phyloP scores from a whole-genome alignment of 2,888 invertebrate genomes.

The Cataglyphis rosenhaueri region DNA sequence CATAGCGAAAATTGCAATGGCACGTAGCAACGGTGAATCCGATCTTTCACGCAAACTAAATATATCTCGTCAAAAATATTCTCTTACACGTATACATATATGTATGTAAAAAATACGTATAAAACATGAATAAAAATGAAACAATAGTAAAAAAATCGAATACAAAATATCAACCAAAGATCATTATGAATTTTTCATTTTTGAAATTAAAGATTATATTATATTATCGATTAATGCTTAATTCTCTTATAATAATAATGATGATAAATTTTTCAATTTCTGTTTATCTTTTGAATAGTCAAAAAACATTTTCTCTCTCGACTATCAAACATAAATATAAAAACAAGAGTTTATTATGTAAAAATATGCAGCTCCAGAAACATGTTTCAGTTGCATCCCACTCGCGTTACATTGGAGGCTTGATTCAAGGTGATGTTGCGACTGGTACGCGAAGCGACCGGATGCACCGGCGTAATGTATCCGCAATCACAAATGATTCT shows the following conservation, averaged over 20 bases:
- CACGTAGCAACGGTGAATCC: conserved; percentile 35
- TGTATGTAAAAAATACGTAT: background rate
- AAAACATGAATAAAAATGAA: background rate
- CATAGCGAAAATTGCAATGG: conserved; percentile 50
- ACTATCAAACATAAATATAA: conserved; percentile 18
- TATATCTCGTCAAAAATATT: conserved; percentile 11
- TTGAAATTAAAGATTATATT: background rate
- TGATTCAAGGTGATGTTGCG: conserved; percentile 65
- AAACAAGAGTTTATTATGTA: conserved; percentile 11
- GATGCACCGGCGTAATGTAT: conserved; percentile 70
- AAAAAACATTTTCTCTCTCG: background rate
- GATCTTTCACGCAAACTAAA: conserved; percentile 49
- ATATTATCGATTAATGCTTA: background rate
- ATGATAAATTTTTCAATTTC: background rate
- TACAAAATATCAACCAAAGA: background rate
- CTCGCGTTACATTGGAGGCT: conserved; percentile 51
- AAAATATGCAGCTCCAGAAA: conserved; percentile 14
- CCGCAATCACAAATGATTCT: conserved; percentile 61
- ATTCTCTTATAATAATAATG: background rate
- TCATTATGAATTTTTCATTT: background rate
- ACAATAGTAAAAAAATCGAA: background rate
- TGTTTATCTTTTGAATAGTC: background rate
- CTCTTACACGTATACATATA: background rate
- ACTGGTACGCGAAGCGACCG: conserved; percentile 58
- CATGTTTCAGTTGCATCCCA: conserved; percentile 50